These are phyloP conservation scores for Himantopus leucocephalus DNA, from an alignment of 2,113 vertebrate species.

Conservation along the genomic window DNA sequence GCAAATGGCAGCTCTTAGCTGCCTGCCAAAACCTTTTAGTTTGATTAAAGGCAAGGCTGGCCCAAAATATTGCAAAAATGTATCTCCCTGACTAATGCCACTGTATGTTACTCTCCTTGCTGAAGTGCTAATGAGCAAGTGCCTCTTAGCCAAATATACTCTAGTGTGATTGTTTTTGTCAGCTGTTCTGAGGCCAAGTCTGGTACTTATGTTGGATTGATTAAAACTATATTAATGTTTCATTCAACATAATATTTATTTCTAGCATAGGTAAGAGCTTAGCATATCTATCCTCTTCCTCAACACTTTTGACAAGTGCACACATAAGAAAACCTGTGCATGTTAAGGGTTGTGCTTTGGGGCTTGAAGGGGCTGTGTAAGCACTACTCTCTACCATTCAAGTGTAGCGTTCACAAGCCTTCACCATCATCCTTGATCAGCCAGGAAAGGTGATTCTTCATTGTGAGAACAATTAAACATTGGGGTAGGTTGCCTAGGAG, in stretches of 20 bases:
- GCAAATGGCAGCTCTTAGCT: neutral
- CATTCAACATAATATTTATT: neutral
- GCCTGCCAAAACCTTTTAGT: neutral
- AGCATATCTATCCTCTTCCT: neutral
- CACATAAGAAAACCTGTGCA: neutral
- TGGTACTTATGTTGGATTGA: neutral
- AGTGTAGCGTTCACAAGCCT: neutral
- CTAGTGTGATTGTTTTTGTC: neutral
- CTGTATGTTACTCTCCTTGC: neutral
- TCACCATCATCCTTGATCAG: neutral
- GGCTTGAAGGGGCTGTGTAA: neutral
- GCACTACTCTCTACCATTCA: neutral
- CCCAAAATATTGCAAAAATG: neutral
- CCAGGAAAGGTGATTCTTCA: neutral
- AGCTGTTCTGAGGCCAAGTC: neutral
- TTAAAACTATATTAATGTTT: neutral
- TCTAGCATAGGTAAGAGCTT: neutral
- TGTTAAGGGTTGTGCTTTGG: neutral
- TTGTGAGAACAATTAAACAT: neutral
- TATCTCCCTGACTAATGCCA: neutral
- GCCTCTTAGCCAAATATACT: neutral
- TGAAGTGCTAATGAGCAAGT: neutral
- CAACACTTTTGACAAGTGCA: neutral
- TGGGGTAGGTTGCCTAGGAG: neutral
- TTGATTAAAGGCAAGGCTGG: neutral